Base-by-base conservation (phyloP, 1,140 invertebrate species). In the Dolichoris vasculosae region DNA sequence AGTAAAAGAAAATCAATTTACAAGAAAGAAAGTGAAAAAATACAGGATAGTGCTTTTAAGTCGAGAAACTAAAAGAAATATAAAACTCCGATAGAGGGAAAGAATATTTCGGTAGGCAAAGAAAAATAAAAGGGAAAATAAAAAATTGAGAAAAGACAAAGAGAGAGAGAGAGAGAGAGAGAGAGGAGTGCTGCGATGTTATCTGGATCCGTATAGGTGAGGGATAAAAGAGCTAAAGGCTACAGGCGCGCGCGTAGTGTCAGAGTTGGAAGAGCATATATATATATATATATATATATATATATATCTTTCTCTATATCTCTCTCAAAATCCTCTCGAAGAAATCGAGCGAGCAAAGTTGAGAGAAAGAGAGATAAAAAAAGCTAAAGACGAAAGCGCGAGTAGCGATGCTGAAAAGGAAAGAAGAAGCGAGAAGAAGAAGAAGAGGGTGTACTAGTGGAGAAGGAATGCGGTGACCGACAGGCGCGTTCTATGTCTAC, bases 401-500 rank as follows among this genome's bases (percentile, higher is more conserved):
- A 81, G 78, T 38, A 63, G 17, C 32, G 81, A 83, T 38, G 73
- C 40, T 83, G 73, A 83, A 83, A 83, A 83, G 82, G 55, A 73
- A 40, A 82, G 48, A 55, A 75, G 82, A 35, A 76, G 51, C 17
- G 71, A 64, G 38, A 63, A 35, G 46, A 55, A 32, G 51, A 38
- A 67, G 38, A 48, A 40, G 51, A 63, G 67, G 76, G 78, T 81
- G 71, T 59, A 84, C 75, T 63, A 63, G 55, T 76, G 67, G 86
- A 59, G 43, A 79, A 55, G 91, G 91, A 92, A 92, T 92, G 90
- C 90, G 90, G 90, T 91, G 91, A 91, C 90, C 90, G 88, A 90
- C 90, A 91, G 90, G 89, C 89, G 82, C 76, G 87, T 80, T 87
- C 87, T 87, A 83, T 88, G 84, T 86, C 79, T 83, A 87, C 17